Evolutionary conservation across 1,140 invertebrate species (phyloP).

Genomic region (Radopholus similis): DNA sequence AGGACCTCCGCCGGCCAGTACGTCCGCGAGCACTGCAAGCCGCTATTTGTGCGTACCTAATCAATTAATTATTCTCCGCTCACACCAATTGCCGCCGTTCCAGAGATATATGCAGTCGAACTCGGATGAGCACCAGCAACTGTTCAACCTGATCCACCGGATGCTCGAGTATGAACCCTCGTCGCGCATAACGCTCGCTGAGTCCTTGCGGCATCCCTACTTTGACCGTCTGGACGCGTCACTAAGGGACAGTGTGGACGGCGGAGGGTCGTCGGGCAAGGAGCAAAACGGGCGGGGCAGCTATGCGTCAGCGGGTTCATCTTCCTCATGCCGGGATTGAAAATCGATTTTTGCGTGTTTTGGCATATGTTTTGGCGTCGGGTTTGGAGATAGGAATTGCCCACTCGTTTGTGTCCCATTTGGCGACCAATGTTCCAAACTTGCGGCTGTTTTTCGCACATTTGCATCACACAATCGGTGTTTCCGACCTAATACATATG

Average conservation of each 20-base stretch:
- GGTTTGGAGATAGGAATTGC: not conserved
- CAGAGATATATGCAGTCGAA: slow-evolving; percentile 83
- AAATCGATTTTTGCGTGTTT: not conserved
- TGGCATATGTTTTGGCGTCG: not conserved
- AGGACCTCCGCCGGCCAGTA: slow-evolving; percentile 89
- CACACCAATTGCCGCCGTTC: slow-evolving; percentile 47
- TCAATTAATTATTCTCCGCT: not conserved
- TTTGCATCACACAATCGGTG: not conserved
- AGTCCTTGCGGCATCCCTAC: slow-evolving; percentile 86
- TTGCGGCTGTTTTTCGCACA: not conserved
- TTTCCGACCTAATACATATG: not conserved
- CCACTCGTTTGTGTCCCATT: not conserved
- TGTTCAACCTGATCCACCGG: slow-evolving; percentile 87
- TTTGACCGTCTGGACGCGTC: slow-evolving; percentile 72
- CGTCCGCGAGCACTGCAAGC: slow-evolving; percentile 95
- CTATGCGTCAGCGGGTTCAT: not conserved
- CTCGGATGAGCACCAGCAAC: slow-evolving; percentile 80
- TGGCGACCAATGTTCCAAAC: not conserved
- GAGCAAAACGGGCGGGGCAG: not conserved
- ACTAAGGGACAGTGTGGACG: slow-evolving; percentile 19
- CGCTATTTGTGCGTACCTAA: slow-evolving; percentile 70
- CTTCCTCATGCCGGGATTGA: not conserved
- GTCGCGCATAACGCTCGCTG: slow-evolving; percentile 79
- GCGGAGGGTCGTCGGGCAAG: not conserved
- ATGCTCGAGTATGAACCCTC: slow-evolving; percentile 96